Evolutionary conservation across 2,888 invertebrate genomes (phyloP).

Genomic region (Heliconius charithonia): DNA sequence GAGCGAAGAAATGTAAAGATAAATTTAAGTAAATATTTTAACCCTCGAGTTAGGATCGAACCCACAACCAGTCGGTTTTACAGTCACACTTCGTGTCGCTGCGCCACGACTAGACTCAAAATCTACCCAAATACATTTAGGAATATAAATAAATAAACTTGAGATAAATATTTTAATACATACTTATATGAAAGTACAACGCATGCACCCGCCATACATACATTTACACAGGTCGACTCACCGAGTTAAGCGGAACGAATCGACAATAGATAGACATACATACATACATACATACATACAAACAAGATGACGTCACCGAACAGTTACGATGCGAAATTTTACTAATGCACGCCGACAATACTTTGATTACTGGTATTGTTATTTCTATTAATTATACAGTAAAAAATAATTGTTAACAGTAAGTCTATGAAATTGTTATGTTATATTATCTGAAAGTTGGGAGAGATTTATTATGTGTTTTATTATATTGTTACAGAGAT

Average conservation of each 20-base stretch:
- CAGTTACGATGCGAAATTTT: constrained; percentile 29
- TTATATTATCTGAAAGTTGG: constrained; percentile 4
- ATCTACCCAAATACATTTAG: neutral
- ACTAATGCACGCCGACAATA: constrained; percentile 17
- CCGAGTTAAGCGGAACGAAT: constrained; percentile 41
- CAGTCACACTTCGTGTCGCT: no score
- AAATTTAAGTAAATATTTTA: no score
- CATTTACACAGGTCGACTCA: constrained; percentile 25
- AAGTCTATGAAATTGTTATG: neutral
- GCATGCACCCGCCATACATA: constrained; percentile 38
- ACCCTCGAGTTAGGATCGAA: no score
- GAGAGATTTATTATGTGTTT: constrained; percentile 8
- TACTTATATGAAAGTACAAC: constrained; percentile 17
- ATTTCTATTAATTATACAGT: constrained; percentile 5
- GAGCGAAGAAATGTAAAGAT: no score
- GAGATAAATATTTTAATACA: neutral
- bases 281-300: constrained; percentile 29
- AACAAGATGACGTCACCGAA: constrained; percentile 39
- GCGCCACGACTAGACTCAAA: no score
- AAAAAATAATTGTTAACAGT: constrained; percentile 19
- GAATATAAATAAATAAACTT: neutral
- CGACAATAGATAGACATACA: constrained; percentile 31
- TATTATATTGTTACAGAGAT: neutral
- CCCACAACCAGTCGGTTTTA: no score
- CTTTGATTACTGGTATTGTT: neutral